Conservation (phyloP, 2,113 vertebrate genomes). For the Tragelaphus buxtoni region DNA sequence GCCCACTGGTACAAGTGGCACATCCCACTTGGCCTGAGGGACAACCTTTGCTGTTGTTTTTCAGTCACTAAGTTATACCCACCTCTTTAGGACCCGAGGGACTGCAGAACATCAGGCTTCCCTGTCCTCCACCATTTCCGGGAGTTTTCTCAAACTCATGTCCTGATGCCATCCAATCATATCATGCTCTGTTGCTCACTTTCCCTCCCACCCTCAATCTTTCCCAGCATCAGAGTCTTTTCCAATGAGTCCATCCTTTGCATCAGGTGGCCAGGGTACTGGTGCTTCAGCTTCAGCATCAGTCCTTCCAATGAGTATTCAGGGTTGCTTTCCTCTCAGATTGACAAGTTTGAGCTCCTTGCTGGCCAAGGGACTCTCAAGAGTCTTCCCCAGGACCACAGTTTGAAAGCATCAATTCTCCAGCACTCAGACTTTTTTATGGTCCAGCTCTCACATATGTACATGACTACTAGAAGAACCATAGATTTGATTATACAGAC, state of each 20-base stretch:
- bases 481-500: neutral
- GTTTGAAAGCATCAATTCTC: neutral
- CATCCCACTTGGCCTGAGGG: accelerated
- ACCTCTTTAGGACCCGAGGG: neutral
- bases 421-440: neutral
- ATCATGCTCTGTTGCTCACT: neutral
- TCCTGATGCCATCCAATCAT: neutral
- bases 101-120: neutral
- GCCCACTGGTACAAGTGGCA: too few relatives aligned
- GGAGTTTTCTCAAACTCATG: neutral
- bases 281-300: neutral
- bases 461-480: neutral
- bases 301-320: neutral
- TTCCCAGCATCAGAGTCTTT: neutral
- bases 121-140: neutral
- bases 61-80: neutral
- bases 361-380: neutral
- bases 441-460: neutral
- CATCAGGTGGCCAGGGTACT: neutral
- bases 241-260: neutral
- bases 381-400: neutral
- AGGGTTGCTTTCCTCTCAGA: neutral
- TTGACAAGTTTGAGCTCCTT: neutral
- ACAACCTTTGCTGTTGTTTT: neutral
- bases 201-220: neutral